These are phyloP conservation scores for Cochlearius cochlearius DNA, from an alignment of 2,113 vertebrate species.

Conservation along the genomic window DNA sequence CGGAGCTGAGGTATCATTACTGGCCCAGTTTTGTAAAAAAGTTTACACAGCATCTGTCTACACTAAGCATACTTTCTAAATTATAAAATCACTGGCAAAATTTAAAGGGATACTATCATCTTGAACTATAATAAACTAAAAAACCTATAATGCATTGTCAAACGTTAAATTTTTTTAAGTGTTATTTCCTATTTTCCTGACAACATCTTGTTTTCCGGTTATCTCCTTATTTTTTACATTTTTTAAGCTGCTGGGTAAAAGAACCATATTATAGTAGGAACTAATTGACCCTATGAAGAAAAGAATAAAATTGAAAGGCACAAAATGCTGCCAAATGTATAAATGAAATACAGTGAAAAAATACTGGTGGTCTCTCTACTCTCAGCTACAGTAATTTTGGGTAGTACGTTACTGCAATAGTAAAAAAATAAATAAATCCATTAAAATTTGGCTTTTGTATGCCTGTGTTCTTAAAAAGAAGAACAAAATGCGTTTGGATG, in stretches of 20 bases:
- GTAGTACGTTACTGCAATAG: background rate
- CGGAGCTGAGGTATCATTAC: background rate
- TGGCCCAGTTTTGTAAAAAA: background rate
- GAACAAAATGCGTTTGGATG: background rate
- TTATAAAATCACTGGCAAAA: background rate
- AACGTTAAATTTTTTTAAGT: background rate
- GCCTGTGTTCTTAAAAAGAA: background rate
- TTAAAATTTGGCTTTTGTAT: background rate
- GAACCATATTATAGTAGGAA: background rate
- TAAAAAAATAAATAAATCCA: background rate
- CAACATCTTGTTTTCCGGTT: background rate
- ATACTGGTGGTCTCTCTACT: background rate
- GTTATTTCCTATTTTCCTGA: background rate
- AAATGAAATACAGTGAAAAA: background rate
- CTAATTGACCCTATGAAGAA: background rate
- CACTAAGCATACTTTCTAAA: background rate
- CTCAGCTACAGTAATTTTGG: background rate
- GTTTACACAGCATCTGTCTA: background rate
- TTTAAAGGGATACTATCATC: background rate
- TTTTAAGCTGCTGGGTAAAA: background rate
- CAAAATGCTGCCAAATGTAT: background rate
- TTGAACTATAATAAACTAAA: background rate
- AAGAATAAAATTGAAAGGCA: background rate
- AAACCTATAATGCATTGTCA: background rate
- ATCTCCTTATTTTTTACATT: background rate